A percentile compares a stretch with the other conserved stretches of the same genome.
These are phyloP conservation scores for Cylas formicarius DNA, from an alignment of 1,140 invertebrate genomes.

Conservation along the genomic window DNA sequence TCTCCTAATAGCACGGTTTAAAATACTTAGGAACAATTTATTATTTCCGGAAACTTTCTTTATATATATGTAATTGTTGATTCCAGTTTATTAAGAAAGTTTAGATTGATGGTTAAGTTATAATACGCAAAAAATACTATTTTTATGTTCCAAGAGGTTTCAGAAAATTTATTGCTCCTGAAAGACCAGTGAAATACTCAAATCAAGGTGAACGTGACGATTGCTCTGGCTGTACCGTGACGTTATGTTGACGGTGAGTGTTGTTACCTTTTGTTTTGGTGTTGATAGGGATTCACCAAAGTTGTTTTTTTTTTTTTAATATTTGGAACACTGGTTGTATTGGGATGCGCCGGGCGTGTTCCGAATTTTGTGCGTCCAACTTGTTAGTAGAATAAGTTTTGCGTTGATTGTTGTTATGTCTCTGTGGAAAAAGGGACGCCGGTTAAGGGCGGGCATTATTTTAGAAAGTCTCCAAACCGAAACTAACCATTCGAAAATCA, in stretches of 20 bases:
- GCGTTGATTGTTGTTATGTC: neutral
- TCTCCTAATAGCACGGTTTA: neutral
- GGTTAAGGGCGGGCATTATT: neutral
- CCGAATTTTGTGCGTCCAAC: neutral
- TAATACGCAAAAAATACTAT: constrained; percentile 1
- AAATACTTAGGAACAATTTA: neutral
- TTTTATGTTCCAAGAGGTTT: constrained; percentile 4
- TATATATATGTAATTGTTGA: constrained; percentile 7
- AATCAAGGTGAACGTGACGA: constrained; percentile 5
- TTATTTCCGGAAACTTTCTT: constrained; percentile 6
- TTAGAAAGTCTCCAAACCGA: neutral
- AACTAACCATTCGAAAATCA: no score
- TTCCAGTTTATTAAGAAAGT: neutral
- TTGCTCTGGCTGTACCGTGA: constrained; percentile 10
- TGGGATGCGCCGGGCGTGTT: neutral
- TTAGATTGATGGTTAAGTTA: no score
- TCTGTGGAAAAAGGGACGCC: neutral
- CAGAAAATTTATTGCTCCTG: neutral
- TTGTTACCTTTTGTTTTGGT: constrained; percentile 18
- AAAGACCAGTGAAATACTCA: neutral
- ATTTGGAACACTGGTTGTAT: constrained; percentile 14
- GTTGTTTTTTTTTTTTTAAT: constrained; percentile 24
- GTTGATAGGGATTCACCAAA: no score
- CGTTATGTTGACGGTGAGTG: constrained; percentile 23
- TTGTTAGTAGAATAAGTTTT: neutral